Percentiles rank a stretch among this genome's conserved stretches.
Evolutionary conservation across 2,113 vertebrate species (phyloP).

Genomic region (Cyanoderma ruficeps): DNA sequence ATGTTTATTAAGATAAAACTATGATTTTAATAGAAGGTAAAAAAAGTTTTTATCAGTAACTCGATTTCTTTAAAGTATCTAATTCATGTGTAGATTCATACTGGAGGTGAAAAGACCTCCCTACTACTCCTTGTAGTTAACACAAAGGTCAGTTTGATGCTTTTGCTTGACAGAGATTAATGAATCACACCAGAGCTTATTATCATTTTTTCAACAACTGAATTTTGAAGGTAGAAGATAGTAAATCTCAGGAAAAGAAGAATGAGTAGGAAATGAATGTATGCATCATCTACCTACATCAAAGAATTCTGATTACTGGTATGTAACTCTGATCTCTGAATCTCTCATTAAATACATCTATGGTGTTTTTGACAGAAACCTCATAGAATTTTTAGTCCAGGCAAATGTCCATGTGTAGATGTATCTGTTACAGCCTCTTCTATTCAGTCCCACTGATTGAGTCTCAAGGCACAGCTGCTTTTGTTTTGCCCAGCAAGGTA

Average conservation of each 20-base stretch:
- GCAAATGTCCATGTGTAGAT: background rate
- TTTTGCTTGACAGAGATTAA: background rate
- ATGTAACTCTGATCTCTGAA: background rate
- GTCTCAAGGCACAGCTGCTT: background rate
- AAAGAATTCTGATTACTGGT: background rate
- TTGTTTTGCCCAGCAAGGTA: slow-evolving; percentile 18
- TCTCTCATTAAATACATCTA: background rate
- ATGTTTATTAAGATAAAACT: background rate
- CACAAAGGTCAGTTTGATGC: background rate
- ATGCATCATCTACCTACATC: background rate
- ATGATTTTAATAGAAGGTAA: background rate
- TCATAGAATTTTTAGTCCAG: background rate
- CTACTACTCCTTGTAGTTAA: background rate
- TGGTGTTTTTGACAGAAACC: background rate
- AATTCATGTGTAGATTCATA: background rate
- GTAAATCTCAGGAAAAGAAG: background rate
- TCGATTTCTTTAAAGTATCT: background rate
- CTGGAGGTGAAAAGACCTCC: background rate
- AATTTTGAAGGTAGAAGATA: background rate
- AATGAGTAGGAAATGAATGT: background rate
- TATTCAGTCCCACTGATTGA: background rate
- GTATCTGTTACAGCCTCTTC: background rate
- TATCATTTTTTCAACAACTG: background rate
- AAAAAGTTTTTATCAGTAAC: background rate
- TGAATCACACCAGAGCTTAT: background rate